Conservation (phyloP, 2,888 invertebrate species). For the Globia sparganii region DNA sequence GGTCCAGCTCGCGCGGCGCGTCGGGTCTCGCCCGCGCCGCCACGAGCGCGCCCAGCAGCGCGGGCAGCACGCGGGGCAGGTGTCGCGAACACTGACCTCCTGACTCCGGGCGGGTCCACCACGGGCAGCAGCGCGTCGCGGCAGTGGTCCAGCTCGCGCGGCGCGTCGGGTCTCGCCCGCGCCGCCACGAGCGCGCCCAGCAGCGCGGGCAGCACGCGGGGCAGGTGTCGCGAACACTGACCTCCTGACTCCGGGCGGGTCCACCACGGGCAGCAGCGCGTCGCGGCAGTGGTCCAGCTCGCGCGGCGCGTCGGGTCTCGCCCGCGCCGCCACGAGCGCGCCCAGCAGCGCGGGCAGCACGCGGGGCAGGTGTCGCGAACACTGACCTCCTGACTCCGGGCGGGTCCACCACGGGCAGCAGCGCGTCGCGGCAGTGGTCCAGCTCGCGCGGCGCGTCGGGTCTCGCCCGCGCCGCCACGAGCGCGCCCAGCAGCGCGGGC, state of each 20-base stretch:
- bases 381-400: slow-evolving; percentile 95
- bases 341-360: slow-evolving; percentile 97
- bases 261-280: slow-evolving; percentile 97
- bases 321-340: slow-evolving; percentile 93
- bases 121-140: slow-evolving; percentile 98
- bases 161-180: slow-evolving; percentile 92
- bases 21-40: slow-evolving; percentile 92
- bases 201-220: slow-evolving; percentile 98
- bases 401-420: slow-evolving; percentile 97
- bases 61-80: slow-evolving; percentile 98
- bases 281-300: slow-evolving; percentile 98
- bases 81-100: too few species aligned
- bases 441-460: slow-evolving; percentile 93
- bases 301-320: slow-evolving; percentile 91
- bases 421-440: slow-evolving; percentile 97
- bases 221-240: slow-evolving; percentile 96
- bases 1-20: slow-evolving; percentile 95
- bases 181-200: slow-evolving; percentile 93
- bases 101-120: slow-evolving; percentile 95
- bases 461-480: slow-evolving; percentile 93
- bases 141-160: slow-evolving; percentile 96
- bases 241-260: slow-evolving; percentile 96
- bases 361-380: slow-evolving; percentile 97
- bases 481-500: slow-evolving; percentile 95
- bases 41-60: slow-evolving; percentile 94